A percentile compares a stretch with the other conserved stretches of the same genome.
These are phyloP conservation scores for Eristalis tenax DNA, from an alignment of 2,888 invertebrate species.

Conservation along the genomic window DNA sequence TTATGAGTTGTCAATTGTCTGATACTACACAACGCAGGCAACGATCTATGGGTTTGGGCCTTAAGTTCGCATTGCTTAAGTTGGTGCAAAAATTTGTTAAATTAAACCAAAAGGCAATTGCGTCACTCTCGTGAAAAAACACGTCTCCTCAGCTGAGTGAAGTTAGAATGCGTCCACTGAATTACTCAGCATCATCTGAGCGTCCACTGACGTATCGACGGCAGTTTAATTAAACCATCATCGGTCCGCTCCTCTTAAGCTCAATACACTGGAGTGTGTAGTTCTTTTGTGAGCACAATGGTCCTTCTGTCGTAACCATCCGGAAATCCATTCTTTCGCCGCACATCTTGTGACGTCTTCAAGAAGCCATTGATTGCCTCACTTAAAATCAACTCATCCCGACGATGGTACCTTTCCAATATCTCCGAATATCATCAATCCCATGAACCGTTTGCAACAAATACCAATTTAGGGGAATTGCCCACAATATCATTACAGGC, in stretches of 20 bases:
- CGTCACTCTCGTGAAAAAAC: too few relatives aligned
- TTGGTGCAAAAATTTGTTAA: too few relatives aligned
- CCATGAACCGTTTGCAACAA: slow-evolving; percentile 53
- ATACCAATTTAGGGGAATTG: slow-evolving; percentile 68
- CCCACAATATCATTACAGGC: slow-evolving; percentile 68
- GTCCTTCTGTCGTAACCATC: slow-evolving; percentile 3
- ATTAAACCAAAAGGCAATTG: too few relatives aligned
- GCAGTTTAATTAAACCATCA: slow-evolving; percentile 39
- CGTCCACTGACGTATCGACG: slow-evolving; percentile 12
- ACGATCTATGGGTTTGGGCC: too few relatives aligned
- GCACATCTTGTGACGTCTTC: background rate
- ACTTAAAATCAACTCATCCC: slow-evolving; percentile 66
- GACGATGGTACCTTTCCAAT: slow-evolving; percentile 21
- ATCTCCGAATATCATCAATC: slow-evolving; percentile 35
- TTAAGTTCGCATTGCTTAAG: too few relatives aligned
- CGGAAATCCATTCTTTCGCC: slow-evolving; percentile 30
- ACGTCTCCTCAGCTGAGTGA: too few relatives aligned
- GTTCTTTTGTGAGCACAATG: background rate
- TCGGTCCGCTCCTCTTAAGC: background rate
- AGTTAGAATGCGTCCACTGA: background rate
- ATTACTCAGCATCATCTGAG: background rate
- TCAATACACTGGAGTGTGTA: background rate
- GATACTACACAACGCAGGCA: too few relatives aligned
- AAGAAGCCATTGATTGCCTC: slow-evolving; percentile 46
- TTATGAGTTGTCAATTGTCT: too few relatives aligned